Evolutionary conservation across 2,888 invertebrate genomes (phyloP).

Genomic region (Notodonta dromedarius): DNA sequence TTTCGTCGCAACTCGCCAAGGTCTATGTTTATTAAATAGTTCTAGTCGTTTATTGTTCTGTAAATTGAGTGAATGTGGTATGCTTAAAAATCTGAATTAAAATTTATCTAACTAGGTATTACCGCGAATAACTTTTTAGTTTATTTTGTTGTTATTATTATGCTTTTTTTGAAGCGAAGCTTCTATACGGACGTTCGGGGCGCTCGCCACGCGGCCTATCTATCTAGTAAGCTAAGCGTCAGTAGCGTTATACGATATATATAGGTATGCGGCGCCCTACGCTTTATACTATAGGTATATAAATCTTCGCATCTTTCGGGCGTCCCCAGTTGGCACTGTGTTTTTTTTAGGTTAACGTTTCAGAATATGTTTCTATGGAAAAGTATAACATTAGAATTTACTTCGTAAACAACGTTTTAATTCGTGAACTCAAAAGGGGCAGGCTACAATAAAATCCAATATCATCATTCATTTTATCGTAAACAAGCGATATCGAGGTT

Average conservation of each 20-base stretch:
- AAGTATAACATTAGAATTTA: background rate
- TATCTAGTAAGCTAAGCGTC: too few species aligned
- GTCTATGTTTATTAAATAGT: slow-evolving; percentile 34
- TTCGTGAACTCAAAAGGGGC: background rate
- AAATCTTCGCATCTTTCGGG: too few species aligned
- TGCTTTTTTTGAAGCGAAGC: too few species aligned
- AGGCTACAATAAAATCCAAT: background rate
- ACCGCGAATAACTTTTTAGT: background rate
- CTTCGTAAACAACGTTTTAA: background rate
- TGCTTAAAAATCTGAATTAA: background rate
- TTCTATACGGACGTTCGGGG: too few species aligned
- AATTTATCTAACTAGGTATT: background rate
- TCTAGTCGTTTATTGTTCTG: slow-evolving; percentile 12
- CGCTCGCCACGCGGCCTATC: too few species aligned
- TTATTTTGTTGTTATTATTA: too few species aligned
- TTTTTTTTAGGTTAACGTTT: too few species aligned
- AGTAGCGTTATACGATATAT: too few species aligned
- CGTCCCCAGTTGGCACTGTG: too few species aligned
- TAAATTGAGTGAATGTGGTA: background rate
- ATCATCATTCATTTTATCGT: slow-evolving; percentile 11
- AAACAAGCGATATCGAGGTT: slow-evolving; percentile 11
- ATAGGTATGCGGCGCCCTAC: too few species aligned
- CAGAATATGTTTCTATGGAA: background rate
- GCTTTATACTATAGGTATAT: too few species aligned
- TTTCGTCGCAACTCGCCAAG: slow-evolving; percentile 31